Evolutionary conservation across 2,797 vertebrate species (phyloP).

Genomic region (Onychomys arenicola): DNA sequence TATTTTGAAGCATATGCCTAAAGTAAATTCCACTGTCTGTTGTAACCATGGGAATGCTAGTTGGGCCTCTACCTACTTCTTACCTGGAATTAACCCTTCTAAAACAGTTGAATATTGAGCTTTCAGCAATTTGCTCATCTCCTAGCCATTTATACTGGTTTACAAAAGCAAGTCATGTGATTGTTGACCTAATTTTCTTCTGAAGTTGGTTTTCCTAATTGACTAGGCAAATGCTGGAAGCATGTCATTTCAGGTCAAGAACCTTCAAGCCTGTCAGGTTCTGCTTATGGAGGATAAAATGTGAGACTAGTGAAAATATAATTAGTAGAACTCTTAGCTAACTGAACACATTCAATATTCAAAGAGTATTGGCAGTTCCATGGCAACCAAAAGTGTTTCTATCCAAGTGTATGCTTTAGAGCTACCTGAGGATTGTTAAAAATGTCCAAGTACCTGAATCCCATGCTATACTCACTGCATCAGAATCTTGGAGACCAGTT

Average conservation of each 20-base stretch:
- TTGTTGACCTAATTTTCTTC: conserved; percentile 41
- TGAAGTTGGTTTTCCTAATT: conserved; percentile 33
- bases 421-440: not conserved
- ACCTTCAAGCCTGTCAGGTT: not conserved
- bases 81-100: not conserved
- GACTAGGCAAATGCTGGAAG: not conserved
- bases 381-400: not conserved
- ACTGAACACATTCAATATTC: not conserved
- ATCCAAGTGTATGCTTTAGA: not conserved
- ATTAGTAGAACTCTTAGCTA: conserved; percentile 1
- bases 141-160: not conserved
- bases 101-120: conserved; percentile 2
- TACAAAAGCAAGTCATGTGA: conserved; percentile 28
- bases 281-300: not conserved
- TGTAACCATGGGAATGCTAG: not conserved
- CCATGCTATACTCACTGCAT: not conserved
- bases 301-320: not conserved
- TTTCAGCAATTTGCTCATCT: conserved; percentile 8
- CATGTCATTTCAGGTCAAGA: not conserved
- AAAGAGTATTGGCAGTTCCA: conserved; percentile 2
- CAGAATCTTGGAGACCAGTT: not conserved
- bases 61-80: not conserved
- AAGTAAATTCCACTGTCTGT: not conserved
- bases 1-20: conserved; percentile 10
- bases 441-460: not conserved